Evolutionary conservation across 2,113 vertebrate genomes (phyloP).

Genomic region (Xenopus borealis): DNA sequence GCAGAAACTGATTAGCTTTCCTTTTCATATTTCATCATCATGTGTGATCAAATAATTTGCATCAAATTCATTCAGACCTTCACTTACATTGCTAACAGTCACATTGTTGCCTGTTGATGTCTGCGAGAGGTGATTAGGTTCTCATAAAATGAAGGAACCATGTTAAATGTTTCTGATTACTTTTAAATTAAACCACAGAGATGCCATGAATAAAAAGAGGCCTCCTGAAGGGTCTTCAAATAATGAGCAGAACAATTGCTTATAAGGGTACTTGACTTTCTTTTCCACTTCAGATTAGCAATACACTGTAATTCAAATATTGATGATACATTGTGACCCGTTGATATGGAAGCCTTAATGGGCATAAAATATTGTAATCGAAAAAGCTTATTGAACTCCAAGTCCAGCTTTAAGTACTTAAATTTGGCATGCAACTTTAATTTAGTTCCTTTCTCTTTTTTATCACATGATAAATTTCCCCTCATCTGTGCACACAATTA

Average conservation of each 20-base stretch:
- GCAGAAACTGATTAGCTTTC: neutral
- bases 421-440: constrained; percentile 1
- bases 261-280: constrained; percentile 21
- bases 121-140: constrained; percentile 21
- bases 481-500: neutral
- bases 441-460: constrained; percentile 1
- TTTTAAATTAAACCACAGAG: constrained; percentile 36
- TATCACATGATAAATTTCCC: neutral
- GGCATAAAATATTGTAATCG: constrained; percentile 1
- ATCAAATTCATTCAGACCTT: constrained; percentile 5
- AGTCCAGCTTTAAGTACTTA: neutral
- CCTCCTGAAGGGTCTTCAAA: constrained; percentile 25
- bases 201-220: constrained; percentile 39
- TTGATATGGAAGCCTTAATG: neutral
- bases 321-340: constrained; percentile 19
- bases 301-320: constrained; percentile 26
- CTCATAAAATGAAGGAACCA: constrained; percentile 25
- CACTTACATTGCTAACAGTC: neutral
- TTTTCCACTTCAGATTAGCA: constrained; percentile 27
- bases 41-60: constrained; percentile 7
- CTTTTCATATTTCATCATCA: constrained; percentile 3
- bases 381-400: constrained; percentile 5
- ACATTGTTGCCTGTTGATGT: constrained; percentile 32
- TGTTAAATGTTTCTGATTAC: constrained; percentile 37
- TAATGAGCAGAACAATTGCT: constrained; percentile 19